Conservation (phyloP, 1,140 invertebrate genomes). For the Lucilia cuprina region DNA sequence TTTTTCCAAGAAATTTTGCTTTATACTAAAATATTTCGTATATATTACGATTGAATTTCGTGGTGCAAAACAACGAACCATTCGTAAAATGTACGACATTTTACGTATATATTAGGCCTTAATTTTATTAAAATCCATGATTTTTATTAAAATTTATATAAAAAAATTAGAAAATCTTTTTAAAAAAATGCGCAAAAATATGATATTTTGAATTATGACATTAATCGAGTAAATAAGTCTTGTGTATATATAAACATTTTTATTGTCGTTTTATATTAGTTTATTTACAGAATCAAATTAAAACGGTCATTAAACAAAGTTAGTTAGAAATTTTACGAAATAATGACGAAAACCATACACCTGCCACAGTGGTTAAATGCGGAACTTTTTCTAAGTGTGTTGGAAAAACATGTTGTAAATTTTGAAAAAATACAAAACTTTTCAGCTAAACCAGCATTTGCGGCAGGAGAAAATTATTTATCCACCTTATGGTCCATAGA, state of each 20-base stretch:
- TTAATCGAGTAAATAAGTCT: neutral
- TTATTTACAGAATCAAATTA: neutral
- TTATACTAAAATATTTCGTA: too few relatives aligned
- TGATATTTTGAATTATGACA: too few relatives aligned
- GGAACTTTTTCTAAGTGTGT: conserved; percentile 60
- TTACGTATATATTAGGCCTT: too few relatives aligned
- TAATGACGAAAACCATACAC: neutral
- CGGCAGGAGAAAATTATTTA: conserved; percentile 52
- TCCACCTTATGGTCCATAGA: conserved; percentile 50
- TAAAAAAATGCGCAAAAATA: too few relatives aligned
- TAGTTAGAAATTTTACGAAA: neutral
- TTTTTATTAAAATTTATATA: too few relatives aligned
- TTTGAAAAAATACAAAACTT: conserved; percentile 53
- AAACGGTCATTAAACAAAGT: neutral
- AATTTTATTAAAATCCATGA: too few relatives aligned
- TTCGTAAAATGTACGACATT: too few relatives aligned
- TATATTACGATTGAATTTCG: too few relatives aligned
- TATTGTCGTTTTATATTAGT: neutral
- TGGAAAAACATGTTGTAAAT: conserved; percentile 53
- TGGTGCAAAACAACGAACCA: too few relatives aligned
- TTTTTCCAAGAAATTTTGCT: too few relatives aligned
- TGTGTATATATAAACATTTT: neutral
- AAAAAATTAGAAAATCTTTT: too few relatives aligned
- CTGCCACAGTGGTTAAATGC: conserved; percentile 62
- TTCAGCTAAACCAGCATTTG: conserved; percentile 44